Evolutionary conservation across 2,888 invertebrate species (phyloP), one percentile per base, ranked within the genome.

Genomic region (Junonia oenone): DNA sequence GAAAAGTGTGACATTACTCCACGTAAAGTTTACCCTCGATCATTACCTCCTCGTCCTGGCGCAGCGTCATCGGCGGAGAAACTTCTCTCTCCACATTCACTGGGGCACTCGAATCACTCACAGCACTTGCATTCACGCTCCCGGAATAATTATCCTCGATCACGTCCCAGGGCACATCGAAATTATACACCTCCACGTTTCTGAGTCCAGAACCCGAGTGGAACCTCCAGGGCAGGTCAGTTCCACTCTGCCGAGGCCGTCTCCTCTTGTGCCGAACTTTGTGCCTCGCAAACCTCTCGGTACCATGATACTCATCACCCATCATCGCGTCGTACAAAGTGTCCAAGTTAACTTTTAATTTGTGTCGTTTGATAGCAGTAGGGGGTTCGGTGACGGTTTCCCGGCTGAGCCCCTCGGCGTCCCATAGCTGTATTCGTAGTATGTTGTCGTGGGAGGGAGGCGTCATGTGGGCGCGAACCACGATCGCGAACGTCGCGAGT

Each of bases 111-210:
- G 64, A 51, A 64, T 73, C 89, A 89, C 88, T 89, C 88, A 87
- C 89, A 81, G 75, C 88, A 89, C 89, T 88, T 62, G 68, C 69
- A 68, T 78, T 76, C 74, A 76, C 77, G 64, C 54, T 69, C 64
- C 73, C 73, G 61, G 69, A 69, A 62, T 59, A 68, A 68, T 73
- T 69, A 63, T 75, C 81, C 72, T 90, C 91, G 70, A 86, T 83
- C 64, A 75, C 76, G 68, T 85, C 81, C 91, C 91, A 91, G 73
- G 91, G 89, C 73, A 87, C 90, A 69, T 90, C 83, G 62, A 90
- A 85, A 68, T 91, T 89, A 80, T 85, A 91, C 73, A 85, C 90
- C 63, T 79, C 83, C 62, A 91, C 90, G 78, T 90, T 92, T 76
- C 88, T 75, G 75, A 87, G 69, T 72, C 80, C 78, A 67, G 87